Conservation (phyloP, 2,113 vertebrate species). For the Cygnus atratus region DNA sequence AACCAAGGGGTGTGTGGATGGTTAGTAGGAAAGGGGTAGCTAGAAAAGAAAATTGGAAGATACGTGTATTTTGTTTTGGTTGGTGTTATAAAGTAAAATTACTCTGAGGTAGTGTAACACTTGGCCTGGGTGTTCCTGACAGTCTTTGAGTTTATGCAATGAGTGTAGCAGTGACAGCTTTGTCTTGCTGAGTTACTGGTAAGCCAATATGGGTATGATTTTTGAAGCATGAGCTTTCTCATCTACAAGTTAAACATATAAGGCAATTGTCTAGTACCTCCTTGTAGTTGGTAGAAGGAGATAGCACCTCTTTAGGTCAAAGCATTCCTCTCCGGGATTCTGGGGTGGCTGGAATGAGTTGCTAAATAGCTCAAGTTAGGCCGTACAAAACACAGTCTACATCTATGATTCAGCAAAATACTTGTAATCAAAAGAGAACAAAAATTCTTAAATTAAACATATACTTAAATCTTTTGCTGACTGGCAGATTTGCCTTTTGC, state of each 20-base stretch:
- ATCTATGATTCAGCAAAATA: not conserved
- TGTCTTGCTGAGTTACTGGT: not conserved
- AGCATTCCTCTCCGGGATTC: not conserved
- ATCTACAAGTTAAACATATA: slow-evolving; percentile 36
- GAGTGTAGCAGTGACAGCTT: not conserved
- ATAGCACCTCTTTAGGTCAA: slow-evolving; percentile 25
- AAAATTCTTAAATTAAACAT: not conserved
- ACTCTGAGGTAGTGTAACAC: not conserved
- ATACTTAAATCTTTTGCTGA: slow-evolving; percentile 14
- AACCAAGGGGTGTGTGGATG: slow-evolving; percentile 47
- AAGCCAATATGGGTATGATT: not conserved
- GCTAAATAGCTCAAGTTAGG: not conserved
- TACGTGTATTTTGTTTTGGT: not conserved
- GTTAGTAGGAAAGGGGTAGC: not conserved
- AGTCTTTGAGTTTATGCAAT: not conserved
- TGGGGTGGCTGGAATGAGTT: not conserved
- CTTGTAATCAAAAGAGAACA: not conserved
- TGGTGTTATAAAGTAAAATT: not conserved
- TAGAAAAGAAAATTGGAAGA: not conserved
- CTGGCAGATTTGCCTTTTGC: not conserved
- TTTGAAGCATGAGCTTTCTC: slow-evolving; percentile 35
- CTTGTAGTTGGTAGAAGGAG: not conserved
- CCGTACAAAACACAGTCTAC: not conserved
- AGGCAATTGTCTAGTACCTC: not conserved
- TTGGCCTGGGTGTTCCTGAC: not conserved